Base-by-base conservation (phyloP, 1,140 invertebrate genomes). In the Cotesia chilonis region DNA sequence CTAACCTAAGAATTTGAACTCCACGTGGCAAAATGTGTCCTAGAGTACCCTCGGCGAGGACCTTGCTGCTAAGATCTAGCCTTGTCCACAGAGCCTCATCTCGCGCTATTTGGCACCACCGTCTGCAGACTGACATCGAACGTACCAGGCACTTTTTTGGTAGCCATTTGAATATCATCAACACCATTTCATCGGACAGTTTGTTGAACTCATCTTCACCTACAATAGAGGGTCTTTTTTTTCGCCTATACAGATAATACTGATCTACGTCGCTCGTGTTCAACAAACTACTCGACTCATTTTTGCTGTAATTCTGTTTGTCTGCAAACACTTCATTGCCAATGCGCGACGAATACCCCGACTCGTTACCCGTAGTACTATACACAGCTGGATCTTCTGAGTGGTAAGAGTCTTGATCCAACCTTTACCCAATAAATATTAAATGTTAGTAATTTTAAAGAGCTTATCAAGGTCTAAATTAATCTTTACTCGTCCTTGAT, bases 31-130 rank as follows among this genome's bases (percentile, higher is more conserved):
- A 72, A 72, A 96, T 89, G 69, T 90, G 88, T 4, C 92, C 92
- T 4, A 96, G 79, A 0, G 91, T 90, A 14, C 91, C 91, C 20
- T 90, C 87, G 28, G 87, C 81, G 9, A 96, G 79, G 1, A 90
- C 88, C 77, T 91, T 92, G 76, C 90, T 88, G 36, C 92, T 92
- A 6, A 96, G 85, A 87, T 96, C 95, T 73, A 96, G 85, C 68
- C 94, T 88, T 52, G 90, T 90, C 95, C 95, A 97, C 4, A 97
- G 84, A 2, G 90, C 92, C 77, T 96, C 94, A 83, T 96, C 95
- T 60, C 91, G 91, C 20, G 91, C 90, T 75, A 96, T 88, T 78
- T 91, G 87, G 81, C 91, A 89, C 92, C 92, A 94, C 75, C 91
- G 89, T 84, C 85, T 89, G 79, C 89, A 90, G 9, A 86, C 85